Base-by-base conservation (phyloP, 2,113 vertebrate genomes). In the Catharus fuscescens region DNA sequence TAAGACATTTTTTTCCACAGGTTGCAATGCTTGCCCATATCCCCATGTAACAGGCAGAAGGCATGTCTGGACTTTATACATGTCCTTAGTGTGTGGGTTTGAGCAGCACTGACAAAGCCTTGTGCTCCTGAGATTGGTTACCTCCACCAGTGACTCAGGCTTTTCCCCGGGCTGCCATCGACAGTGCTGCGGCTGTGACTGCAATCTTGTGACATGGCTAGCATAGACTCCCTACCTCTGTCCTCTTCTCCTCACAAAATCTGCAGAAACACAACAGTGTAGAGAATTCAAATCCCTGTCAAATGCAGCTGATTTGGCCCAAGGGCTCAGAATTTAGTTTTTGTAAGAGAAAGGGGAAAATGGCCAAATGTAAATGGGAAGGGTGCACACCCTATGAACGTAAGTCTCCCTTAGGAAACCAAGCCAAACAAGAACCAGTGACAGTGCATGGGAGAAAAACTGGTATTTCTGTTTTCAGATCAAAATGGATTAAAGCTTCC, bases 231-330 rank as follows among this genome's bases (percentile, higher is more conserved):
- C 62, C 79, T 44, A 12, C 8, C 17, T 47, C 29, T 26, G 24
- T 36, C 60, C 17, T 26, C 14, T 47, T 16, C 50, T 5, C 23
- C 13, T 20, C 26, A 24, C 21, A 52, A 28, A 56, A 88, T 36
- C 1, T 80, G 26, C 19, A 77, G 44, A 36, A 82, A 82, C 10
- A 6, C 59, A 70, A 12, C 9, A 65, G 23, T 12, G 11, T 14
- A 60, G 26, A 91, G 34, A 78, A 86, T 72, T 73, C 44, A 86
- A 1, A 25, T n/a, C 28, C 19, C 61, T 72, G 44, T 38, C 47
- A 84, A 83, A 91, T n/a, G 65, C 72, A 91, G 56, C 3, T 80
- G 62, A 44, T 81, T 38, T 86, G 67, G 42, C 53, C 34, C 24
- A 64, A 81, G 26, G 32, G 34, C 34, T 92, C 73, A 67, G 44